phyloP scores from a whole-genome alignment of 2,113 vertebrate species.

The Malaclemys terrapin region DNA sequence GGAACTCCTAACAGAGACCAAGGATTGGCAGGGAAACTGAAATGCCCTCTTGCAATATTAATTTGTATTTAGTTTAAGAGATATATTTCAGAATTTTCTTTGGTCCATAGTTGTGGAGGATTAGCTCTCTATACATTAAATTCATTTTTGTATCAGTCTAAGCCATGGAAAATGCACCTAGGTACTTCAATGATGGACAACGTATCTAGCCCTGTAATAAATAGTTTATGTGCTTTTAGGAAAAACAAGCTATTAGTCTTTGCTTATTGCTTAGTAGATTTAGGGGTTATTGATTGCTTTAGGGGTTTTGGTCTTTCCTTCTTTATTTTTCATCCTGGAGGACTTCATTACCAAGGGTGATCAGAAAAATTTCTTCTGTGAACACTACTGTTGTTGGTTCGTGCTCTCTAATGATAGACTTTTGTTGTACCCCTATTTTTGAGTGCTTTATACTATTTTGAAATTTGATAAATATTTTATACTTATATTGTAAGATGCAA shows the following conservation, averaged over 20 bases:
- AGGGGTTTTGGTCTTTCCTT: background rate
- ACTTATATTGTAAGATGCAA: background rate
- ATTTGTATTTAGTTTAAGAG: background rate
- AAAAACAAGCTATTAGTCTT: background rate
- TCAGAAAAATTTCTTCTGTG: too few species aligned
- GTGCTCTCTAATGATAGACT: too few species aligned
- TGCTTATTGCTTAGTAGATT: background rate
- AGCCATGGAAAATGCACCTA: background rate
- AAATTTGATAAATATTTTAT: background rate
- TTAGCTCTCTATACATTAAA: background rate
- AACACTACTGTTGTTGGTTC: too few species aligned
- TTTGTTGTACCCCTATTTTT: too few species aligned
- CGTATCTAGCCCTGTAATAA: background rate
- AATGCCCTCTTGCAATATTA: rapidly evolving
- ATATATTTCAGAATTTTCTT: background rate
- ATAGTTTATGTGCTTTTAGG: background rate
- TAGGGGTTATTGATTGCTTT: background rate
- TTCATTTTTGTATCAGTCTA: background rate
- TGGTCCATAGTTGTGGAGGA: background rate
- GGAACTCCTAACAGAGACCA: rapidly evolving
- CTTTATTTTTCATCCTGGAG: background rate
- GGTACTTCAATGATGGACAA: background rate
- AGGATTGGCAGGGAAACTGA: background rate
- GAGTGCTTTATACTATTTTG: background rate
- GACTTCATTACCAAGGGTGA: background rate